Percentiles rank a stretch among this genome's conserved stretches.
These are phyloP conservation scores for Tachina lurida DNA, from an alignment of 2,888 invertebrate genomes.

Conservation along the genomic window DNA sequence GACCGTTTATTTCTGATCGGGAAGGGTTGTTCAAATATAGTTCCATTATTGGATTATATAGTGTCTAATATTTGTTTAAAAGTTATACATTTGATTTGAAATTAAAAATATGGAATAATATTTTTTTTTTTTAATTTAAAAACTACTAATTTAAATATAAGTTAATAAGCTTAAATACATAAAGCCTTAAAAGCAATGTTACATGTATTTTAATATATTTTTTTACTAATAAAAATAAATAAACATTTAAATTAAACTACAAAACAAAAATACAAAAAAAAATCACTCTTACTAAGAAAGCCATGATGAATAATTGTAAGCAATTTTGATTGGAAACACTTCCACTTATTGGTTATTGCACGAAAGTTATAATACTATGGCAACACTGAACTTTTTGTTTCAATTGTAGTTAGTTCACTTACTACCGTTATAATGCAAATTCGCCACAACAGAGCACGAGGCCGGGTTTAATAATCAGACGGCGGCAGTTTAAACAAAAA, in stretches of 20 bases:
- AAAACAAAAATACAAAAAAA: constrained; percentile 28
- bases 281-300: background rate
- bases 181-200: constrained; percentile 76
- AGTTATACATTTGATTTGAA: constrained; percentile 12
- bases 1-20: background rate
- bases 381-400: no score
- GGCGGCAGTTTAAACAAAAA: no score
- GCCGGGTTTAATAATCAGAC: no score
- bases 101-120: constrained; percentile 16
- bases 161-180: constrained; percentile 71
- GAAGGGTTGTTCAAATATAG: background rate
- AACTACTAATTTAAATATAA: constrained; percentile 71
- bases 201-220: constrained; percentile 61
- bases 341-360: no score
- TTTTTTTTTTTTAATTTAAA: constrained; percentile 65
- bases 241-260: constrained; percentile 29
- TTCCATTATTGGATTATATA: constrained; percentile 27
- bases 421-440: no score
- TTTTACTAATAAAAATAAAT: constrained; percentile 56
- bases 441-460: no score
- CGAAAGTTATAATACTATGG: no score
- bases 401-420: no score
- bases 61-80: constrained; percentile 36
- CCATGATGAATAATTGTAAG: background rate
- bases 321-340: no score